Percentiles rank a stretch among this genome's conserved stretches.
phyloP scores from a whole-genome alignment of 2,113 vertebrate species.

The Antechinus flavipes region DNA sequence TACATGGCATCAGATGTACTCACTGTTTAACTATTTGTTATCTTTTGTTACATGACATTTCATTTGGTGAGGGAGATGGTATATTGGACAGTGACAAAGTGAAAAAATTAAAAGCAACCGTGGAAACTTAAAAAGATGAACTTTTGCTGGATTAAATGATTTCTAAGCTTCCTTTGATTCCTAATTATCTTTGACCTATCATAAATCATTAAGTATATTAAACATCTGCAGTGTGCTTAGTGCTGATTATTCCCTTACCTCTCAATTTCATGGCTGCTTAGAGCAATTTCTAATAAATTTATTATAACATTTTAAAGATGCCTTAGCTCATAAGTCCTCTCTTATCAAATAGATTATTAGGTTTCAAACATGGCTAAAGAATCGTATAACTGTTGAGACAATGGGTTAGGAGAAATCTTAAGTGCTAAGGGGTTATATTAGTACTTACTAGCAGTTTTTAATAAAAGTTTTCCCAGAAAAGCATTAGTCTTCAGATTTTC shows the following conservation, averaged over 20 bases:
- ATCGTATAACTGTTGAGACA: background rate
- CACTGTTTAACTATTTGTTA: background rate
- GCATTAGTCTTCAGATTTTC: background rate
- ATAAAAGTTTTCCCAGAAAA: background rate
- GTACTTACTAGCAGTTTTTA: background rate
- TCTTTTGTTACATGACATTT: background rate
- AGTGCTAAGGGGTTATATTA: background rate
- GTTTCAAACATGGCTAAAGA: background rate
- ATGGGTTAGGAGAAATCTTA: background rate
- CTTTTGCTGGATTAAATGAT: background rate
- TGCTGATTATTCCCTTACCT: no score
- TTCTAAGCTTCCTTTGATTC: background rate
- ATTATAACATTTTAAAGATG: background rate
- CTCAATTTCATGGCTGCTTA: background rate
- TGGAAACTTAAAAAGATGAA: background rate
- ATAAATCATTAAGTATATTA: background rate
- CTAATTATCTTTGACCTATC: background rate
- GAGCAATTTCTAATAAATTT: background rate
- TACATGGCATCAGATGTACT: background rate
- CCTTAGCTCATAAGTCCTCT: background rate
- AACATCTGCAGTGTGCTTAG: no score
- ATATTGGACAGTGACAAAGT: background rate
- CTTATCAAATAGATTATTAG: background rate
- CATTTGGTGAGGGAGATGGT: background rate
- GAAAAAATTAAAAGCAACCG: background rate